phyloP scores from a whole-genome alignment of 2,113 vertebrate species.

The Cyprinodon tularosa region DNA sequence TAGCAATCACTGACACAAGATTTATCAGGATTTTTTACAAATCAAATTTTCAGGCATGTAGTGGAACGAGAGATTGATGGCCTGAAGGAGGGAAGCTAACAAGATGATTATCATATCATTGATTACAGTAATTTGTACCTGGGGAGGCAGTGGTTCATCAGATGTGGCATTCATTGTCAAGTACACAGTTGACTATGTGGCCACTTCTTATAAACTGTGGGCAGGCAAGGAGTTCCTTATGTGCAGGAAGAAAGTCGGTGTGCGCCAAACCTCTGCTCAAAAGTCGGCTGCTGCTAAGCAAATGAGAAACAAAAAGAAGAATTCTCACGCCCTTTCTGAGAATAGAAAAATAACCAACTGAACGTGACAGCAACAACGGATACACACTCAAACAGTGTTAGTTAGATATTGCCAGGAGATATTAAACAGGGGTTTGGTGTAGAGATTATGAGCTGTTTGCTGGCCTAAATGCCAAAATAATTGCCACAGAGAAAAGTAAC shows the following conservation, averaged over 20 bases:
- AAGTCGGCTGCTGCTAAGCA: conserved; percentile 20
- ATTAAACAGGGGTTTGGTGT: too few species aligned
- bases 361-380: background rate
- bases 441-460: too few species aligned
- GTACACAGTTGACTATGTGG: conserved; percentile 33
- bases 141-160: conserved; percentile 13
- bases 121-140: conserved; percentile 54
- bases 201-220: conserved; percentile 55
- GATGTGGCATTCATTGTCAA: conserved; percentile 48
- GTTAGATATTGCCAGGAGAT: too few species aligned
- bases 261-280: conserved; percentile 17
- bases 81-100: conserved; percentile 25
- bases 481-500: too few species aligned
- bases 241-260: conserved; percentile 28
- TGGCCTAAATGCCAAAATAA: too few species aligned
- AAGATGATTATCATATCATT: conserved; percentile 51
- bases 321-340: background rate
- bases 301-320: background rate
- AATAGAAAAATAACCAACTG: background rate
- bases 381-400: background rate
- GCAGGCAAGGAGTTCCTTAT: conserved; percentile 45
- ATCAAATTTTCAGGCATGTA: conserved; percentile 38
- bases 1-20: conserved; percentile 28
- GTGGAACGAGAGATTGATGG: conserved; percentile 49
- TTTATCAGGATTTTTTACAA: conserved; percentile 50